Conservation (phyloP, 2,797 vertebrate species). For the Glossophaga mutica region DNA sequence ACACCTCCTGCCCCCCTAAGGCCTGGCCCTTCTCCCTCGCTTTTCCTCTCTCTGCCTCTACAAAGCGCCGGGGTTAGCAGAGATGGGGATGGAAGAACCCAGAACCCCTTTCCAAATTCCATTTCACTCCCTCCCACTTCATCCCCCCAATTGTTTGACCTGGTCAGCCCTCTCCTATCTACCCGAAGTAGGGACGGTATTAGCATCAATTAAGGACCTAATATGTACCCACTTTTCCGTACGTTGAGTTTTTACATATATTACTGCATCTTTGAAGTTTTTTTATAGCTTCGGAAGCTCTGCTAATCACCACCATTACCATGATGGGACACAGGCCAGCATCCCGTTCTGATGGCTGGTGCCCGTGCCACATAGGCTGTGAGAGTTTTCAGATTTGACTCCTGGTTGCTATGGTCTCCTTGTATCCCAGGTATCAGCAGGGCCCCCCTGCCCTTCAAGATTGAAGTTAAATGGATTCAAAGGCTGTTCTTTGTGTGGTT, state of each 20-base stretch:
- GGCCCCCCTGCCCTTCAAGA: background rate
- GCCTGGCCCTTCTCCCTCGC: background rate
- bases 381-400: background rate
- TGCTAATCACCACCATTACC: rapidly evolving
- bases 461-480: background rate
- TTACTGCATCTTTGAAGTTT: background rate
- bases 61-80: no score
- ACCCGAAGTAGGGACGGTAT: background rate
- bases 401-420: background rate
- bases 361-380: rapidly evolving
- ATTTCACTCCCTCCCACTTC: background rate
- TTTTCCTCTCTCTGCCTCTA: background rate
- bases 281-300: background rate
- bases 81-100: background rate
- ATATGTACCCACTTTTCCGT: background rate
- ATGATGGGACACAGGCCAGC: background rate
- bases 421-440: background rate
- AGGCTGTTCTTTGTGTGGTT: background rate
- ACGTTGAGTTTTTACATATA: background rate
- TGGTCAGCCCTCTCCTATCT: background rate
- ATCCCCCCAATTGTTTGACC: background rate
- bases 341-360: background rate
- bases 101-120: background rate
- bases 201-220: background rate
- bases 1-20: no score